phyloP scores from a whole-genome alignment of 1,140 invertebrate species.

The Zophobas morio region DNA sequence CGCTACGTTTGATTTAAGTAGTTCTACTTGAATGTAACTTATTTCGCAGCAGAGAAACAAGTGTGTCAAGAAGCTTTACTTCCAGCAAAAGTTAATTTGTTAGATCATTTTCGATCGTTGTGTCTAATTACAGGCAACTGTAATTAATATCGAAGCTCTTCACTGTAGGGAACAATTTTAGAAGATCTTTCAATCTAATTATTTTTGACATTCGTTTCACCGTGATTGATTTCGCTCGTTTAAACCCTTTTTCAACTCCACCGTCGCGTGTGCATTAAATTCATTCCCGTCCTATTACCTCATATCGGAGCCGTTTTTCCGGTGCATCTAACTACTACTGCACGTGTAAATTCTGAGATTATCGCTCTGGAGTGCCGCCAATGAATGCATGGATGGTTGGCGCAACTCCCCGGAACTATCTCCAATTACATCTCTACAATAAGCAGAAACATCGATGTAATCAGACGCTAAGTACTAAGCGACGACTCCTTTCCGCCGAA shows the following conservation, averaged over 20 bases:
- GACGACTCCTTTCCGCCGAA: neutral
- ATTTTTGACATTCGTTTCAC: too few relatives aligned
- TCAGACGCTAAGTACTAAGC: neutral
- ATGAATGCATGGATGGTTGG: slow-evolving; percentile 26
- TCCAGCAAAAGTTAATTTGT: too few relatives aligned
- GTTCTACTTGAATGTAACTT: too few relatives aligned
- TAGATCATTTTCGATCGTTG: too few relatives aligned
- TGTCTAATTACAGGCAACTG: too few relatives aligned
- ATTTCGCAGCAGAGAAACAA: too few relatives aligned
- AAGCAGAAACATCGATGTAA: slow-evolving; percentile 10
- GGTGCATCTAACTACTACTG: slow-evolving; percentile 22
- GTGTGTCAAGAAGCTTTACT: too few relatives aligned
- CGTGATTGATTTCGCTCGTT: too few relatives aligned
- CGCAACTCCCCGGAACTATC: neutral
- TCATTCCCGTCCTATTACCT: slow-evolving; percentile 6
- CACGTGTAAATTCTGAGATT: slow-evolving; percentile 38
- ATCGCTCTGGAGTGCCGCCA: slow-evolving; percentile 23
- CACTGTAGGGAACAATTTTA: too few relatives aligned
- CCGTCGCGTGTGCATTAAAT: slow-evolving; percentile 26
- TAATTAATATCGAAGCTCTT: too few relatives aligned
- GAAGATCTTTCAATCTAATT: too few relatives aligned
- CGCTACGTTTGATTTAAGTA: too few relatives aligned
- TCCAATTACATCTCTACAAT: slow-evolving; percentile 9
- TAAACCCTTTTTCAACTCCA: neutral
- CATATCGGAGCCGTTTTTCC: slow-evolving; percentile 22